These are phyloP conservation scores for Chelonus formosanus DNA, from an alignment of 2,888 invertebrate species.

Conservation along the genomic window DNA sequence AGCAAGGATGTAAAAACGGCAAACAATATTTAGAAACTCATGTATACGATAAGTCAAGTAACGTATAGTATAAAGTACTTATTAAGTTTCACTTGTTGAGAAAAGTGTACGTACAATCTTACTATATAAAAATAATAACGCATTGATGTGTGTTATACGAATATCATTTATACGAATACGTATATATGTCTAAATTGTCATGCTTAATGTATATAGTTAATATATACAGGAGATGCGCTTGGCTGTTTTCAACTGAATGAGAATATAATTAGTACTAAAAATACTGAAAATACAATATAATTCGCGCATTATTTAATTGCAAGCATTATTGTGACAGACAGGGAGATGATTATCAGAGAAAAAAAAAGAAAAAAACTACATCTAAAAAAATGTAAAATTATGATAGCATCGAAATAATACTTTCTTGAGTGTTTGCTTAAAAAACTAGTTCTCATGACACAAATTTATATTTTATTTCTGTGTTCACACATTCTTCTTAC, in stretches of 20 bases:
- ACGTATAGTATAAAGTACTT: constrained; percentile 4
- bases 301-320: constrained; percentile 6
- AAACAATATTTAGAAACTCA: constrained; percentile 20
- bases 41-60: constrained; percentile 20
- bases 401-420: background rate
- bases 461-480: constrained; percentile 5
- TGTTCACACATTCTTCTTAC: no score
- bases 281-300: constrained; percentile 12
- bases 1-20: background rate
- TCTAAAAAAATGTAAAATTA: background rate
- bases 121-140: constrained; percentile 25
- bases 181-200: background rate
- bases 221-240: constrained; percentile 14
- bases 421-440: background rate
- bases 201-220: background rate
- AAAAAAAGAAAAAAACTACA: constrained; percentile 9
- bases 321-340: constrained; percentile 15
- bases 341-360: constrained; percentile 16
- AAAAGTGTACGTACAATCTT: constrained; percentile 17
- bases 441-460: constrained; percentile 15
- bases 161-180: background rate
- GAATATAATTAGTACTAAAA: constrained; percentile 6
- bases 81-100: constrained; percentile 35
- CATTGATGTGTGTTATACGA: constrained; percentile 18
- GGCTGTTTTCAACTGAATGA: constrained; percentile 10